Evolutionary conservation across 2,113 vertebrate species (phyloP).

Genomic region (Dascyllus trimaculatus): DNA sequence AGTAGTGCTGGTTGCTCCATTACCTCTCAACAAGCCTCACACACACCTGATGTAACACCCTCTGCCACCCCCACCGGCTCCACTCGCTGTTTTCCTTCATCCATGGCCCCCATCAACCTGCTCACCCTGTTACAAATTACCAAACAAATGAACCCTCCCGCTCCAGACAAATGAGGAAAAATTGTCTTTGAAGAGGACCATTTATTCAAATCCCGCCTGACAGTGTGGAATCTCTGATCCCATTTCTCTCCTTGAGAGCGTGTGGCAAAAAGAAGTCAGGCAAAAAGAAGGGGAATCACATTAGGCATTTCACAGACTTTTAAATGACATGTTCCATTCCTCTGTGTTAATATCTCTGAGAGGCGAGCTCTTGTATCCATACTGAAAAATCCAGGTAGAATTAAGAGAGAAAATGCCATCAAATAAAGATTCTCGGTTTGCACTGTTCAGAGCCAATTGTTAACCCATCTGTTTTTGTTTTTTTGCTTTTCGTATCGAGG

Average conservation of each 20-base stretch:
- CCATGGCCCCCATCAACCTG: slow-evolving; percentile 58
- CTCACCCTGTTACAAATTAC: slow-evolving; percentile 69
- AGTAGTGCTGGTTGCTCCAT: slow-evolving; percentile 74
- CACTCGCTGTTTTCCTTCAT: slow-evolving; percentile 46
- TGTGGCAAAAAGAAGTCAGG: slow-evolving; percentile 57
- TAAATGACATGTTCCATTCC: slow-evolving; percentile 65
- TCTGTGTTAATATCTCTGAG: slow-evolving; percentile 50
- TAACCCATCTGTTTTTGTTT: slow-evolving; percentile 36
- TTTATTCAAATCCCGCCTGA: slow-evolving; percentile 81
- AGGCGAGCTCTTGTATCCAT: slow-evolving; percentile 34
- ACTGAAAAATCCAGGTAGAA: slow-evolving; percentile 46
- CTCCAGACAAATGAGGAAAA: slow-evolving; percentile 81
- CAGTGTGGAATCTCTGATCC: slow-evolving; percentile 73
- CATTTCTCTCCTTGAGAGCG: slow-evolving; percentile 55
- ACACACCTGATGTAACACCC: slow-evolving; percentile 60
- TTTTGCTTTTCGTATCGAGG: slow-evolving; percentile 33
- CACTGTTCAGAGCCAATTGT: slow-evolving; percentile 26
- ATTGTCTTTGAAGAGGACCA: slow-evolving; percentile 75
- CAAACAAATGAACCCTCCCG: slow-evolving; percentile 80
- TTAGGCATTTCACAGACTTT: slow-evolving; percentile 63
- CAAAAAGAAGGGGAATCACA: slow-evolving; percentile 57
- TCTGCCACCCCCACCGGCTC: neutral
- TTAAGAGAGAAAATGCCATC: slow-evolving; percentile 43
- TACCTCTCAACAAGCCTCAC: slow-evolving; percentile 61
- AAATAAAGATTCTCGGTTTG: slow-evolving; percentile 40